Percentiles rank a stretch among this genome's conserved stretches.
These are phyloP conservation scores for Pantherophis alleghaniensis DNA, from an alignment of 2,797 vertebrate species.

Conservation along the genomic window DNA sequence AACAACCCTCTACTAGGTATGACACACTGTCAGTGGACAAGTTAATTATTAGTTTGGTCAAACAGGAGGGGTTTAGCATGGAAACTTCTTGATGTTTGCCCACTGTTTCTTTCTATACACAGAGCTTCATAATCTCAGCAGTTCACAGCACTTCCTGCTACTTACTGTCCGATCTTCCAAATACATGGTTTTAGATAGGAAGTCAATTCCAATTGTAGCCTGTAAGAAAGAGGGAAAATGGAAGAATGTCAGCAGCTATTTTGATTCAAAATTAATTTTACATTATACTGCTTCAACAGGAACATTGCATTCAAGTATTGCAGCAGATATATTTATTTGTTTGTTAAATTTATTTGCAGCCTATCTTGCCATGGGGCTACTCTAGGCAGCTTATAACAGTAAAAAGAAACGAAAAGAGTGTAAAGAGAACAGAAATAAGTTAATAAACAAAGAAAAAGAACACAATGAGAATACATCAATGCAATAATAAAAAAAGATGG, in stretches of 20 bases:
- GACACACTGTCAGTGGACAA: not conserved
- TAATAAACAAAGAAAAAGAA: not conserved
- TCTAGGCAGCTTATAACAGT: not conserved
- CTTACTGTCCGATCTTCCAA: constrained; percentile 90
- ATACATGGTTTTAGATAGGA: constrained; percentile 93
- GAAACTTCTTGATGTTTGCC: not conserved
- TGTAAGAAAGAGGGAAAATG: constrained; percentile 61
- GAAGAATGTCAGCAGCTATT: not conserved
- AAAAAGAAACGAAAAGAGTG: not conserved
- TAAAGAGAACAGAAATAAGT: not conserved
- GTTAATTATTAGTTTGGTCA: not conserved
- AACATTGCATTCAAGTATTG: not conserved
- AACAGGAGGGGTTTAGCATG: not conserved
- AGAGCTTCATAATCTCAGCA: not conserved
- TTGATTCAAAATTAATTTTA: constrained; percentile 18
- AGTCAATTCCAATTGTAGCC: constrained; percentile 92
- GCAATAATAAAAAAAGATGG: not conserved
- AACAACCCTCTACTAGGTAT: not conserved
- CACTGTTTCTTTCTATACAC: not conserved
- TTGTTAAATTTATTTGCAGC: not conserved
- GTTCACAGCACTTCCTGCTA: not conserved
- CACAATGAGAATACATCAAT: not conserved
- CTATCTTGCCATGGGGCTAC: not conserved
- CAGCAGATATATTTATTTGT: not conserved
- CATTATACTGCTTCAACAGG: not conserved